phyloP scores from a whole-genome alignment of 53 echinoderm and acorn worm species.

The Echinometra lucunter region DNA sequence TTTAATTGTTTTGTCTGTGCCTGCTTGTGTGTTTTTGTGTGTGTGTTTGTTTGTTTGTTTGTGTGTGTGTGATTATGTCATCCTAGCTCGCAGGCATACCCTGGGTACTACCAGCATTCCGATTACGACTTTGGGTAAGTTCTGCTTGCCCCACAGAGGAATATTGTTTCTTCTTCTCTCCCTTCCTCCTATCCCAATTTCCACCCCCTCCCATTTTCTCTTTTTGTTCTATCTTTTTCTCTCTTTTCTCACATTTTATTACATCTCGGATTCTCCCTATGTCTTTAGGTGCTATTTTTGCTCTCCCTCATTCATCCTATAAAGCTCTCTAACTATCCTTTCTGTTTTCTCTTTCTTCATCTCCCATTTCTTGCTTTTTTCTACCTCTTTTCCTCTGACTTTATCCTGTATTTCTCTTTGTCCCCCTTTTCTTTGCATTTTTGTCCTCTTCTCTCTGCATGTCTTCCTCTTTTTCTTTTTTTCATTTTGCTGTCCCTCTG shows the following conservation, averaged over 20 bases:
- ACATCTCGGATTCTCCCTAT: too few species aligned
- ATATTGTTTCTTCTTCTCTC: conserved; percentile 9
- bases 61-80: conserved; percentile 12
- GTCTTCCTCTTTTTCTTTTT: too few species aligned
- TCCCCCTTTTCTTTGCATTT: too few species aligned
- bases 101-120: conserved; percentile 60
- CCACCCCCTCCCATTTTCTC: too few species aligned
- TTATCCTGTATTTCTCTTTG: too few species aligned
- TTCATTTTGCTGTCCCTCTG: neutral
- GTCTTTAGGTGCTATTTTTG: too few species aligned
- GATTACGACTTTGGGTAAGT: conserved; percentile 70
- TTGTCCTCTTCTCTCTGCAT: too few species aligned
- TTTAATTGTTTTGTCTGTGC: neutral
- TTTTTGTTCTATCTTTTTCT: neutral
- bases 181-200: too few species aligned
- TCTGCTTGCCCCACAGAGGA: conserved; percentile 9
- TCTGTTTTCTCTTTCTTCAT: too few species aligned
- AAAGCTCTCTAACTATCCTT: too few species aligned
- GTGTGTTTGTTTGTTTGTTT: conserved; percentile 26
- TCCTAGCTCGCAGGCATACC: conserved; percentile 48
- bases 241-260: neutral
- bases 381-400: too few species aligned
- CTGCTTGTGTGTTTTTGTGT: conserved; percentile 11
- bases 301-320: too few species aligned
- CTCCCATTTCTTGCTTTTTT: neutral